Base-by-base conservation (phyloP, 2,113 vertebrate species). In the Chionodraco myersi region DNA sequence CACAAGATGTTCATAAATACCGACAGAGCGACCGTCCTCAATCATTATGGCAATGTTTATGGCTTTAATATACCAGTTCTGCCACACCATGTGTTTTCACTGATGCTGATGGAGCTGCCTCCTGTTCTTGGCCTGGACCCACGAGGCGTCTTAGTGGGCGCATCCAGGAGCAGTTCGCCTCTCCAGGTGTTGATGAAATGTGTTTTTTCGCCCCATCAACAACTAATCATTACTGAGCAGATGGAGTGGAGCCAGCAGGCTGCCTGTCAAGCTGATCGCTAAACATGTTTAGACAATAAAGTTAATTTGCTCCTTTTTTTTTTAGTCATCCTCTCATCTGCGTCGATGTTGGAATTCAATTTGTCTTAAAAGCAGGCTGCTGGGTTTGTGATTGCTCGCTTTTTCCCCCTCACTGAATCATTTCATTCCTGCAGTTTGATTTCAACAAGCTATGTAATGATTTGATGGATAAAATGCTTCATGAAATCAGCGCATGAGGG, bases 181-280 rank as follows among this genome's bases (percentile, higher is more conserved):
- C 85, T 80, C 86, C 86, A 90, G 89, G 91, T 92, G 88, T 84
- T 87, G 3, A 41, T 41, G 44, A 60, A 82, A 61, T 47, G 53
- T 79, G 68, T 80, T 82, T 80, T 77, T 5, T 23, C 21, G 18
- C 75, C 75, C 48, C 66, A 68, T 86, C 41, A 65, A 86, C 75
- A 80, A 73, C 69, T 87, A 88, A 86, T 82, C 73, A 77, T 80
- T 84, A 87, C 52, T 44, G 83, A 85, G 75, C 85, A 87, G 82
- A 91, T 91, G 91, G 75, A 84, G 72, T 4, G 1, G 73, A 53
- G 87, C 82, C 87, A 89, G 82, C 62, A 59, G 66, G 85, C 86
- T 70, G 61, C 78, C 83, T 86, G 82, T 88, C 88, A 83, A 68
- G 79, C 78, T 66, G 74, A 88, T 78, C 66, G 26, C 75, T 78